Base-by-base conservation (phyloP, 1,140 invertebrate species). In the Bombus polaris region DNA sequence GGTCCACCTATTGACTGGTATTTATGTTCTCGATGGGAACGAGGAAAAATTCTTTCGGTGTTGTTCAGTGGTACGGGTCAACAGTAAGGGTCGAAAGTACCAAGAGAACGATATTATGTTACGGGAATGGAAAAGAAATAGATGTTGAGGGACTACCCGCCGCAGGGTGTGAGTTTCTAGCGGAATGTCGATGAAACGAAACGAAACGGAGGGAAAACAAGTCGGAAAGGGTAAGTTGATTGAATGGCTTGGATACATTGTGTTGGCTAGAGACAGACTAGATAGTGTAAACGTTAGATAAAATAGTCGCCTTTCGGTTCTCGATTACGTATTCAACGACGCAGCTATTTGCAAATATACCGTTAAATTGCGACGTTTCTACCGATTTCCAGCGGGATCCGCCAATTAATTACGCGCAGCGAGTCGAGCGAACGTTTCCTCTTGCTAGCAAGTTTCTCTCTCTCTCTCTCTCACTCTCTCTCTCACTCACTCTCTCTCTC, bases 51-150 rank as follows among this genome's bases (percentile, higher is more conserved):
- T 75, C 57, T 66, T 74, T 53, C 57, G 25, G 6, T 18, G n/a
- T n/a, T 35, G 80, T 57, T 65, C 47, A 6, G 62, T 70, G 25
- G 42, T 32, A 57, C 10, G 22, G 37, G 15, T 57, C 79, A 37
- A 57, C 47, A 47, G 71, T 47, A 22, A 25, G 12, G 35, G 32
- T 10, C 5, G 15, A 57, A 32, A 47, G 44, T 22, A 74, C 8
- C 9, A 1, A 32, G 2, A 53, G 42, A 32, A 47, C 39, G n/a
- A 47, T 74, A 47, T 74, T 32, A 47, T 15, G 39, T 47, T 32
- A 74, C 39, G n/a, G 22, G 13, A 47, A 74, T 39, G 42, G 71
- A 18, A 73, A 73, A 44, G 71, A n/a, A 72, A 72, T 72, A 42
- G 70, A 71, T 15, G 37, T 42, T 15, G 39, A n/a, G 68, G 35